Percentiles rank a stretch among this genome's conserved stretches.
phyloP scores from a whole-genome alignment of 2,113 vertebrate species.

The Larimichthys polyactis region DNA sequence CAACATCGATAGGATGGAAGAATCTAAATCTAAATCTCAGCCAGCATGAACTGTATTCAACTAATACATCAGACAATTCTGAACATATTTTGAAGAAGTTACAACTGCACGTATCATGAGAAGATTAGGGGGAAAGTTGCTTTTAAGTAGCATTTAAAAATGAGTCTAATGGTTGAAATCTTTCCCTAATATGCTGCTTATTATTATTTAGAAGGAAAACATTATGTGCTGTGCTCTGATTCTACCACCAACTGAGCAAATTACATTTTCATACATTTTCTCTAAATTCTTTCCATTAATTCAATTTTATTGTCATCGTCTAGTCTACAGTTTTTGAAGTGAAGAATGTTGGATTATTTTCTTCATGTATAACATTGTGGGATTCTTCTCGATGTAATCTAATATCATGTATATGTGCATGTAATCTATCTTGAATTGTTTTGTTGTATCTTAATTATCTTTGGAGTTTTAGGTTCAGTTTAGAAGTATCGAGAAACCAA shows the following conservation, averaged over 20 bases:
- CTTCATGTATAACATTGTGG: neutral
- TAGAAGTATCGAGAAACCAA: neutral
- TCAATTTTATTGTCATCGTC: neutral
- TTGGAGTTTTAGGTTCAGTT: neutral
- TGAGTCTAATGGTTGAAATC: neutral
- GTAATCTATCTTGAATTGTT: neutral
- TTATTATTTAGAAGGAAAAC: neutral
- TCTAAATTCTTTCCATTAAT: neutral
- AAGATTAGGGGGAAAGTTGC: neutral
- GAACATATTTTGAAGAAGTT: too few relatives aligned
- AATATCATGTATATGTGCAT: neutral
- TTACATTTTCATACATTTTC: neutral
- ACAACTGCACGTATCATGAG: neutral
- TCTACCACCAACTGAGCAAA: neutral
- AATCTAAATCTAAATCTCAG: too few relatives aligned
- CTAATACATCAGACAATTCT: too few relatives aligned
- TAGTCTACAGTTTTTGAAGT: neutral
- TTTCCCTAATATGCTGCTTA: neutral
- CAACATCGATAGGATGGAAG: too few relatives aligned
- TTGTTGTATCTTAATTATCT: neutral
- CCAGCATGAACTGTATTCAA: too few relatives aligned
- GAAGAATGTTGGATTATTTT: conserved; percentile 16
- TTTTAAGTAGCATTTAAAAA: too few relatives aligned
- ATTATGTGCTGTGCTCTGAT: neutral
- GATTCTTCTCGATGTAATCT: conserved; percentile 8